These are phyloP conservation scores for Geotrupes spiniger DNA, from an alignment of 2,888 invertebrate genomes.

Conservation along the genomic window DNA sequence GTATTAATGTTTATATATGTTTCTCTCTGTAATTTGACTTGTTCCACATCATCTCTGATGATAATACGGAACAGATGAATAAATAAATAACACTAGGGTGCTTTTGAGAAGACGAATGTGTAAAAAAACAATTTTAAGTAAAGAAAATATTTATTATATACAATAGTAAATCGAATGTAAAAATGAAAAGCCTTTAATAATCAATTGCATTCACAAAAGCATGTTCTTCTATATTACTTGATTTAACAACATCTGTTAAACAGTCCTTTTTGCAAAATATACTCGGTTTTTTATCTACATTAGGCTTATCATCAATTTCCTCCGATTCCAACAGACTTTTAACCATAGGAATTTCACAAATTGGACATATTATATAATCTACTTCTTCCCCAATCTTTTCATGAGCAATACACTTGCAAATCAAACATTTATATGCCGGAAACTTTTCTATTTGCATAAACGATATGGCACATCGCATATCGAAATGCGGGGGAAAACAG, in stretches of 20 bases:
- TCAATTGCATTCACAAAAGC: background rate
- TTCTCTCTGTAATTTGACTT: no score
- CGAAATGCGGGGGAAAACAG: conserved; percentile 42
- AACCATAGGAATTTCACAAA: conserved; percentile 44
- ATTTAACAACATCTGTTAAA: conserved; percentile 1
- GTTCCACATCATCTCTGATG: no score
- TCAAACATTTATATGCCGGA: conserved; percentile 42
- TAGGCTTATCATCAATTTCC: background rate
- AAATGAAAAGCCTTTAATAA: no score
- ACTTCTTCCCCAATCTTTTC: conserved; percentile 35
- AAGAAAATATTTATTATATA: no score
- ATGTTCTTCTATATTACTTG: background rate
- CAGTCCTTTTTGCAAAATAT: conserved; percentile 5
- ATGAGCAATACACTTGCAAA: conserved; percentile 41
- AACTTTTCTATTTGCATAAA: conserved; percentile 41
- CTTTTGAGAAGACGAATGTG: no score
- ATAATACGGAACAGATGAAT: no score
- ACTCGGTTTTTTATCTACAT: background rate
- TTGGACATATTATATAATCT: conserved; percentile 37
- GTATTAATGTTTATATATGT: no score
- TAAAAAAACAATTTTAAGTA: no score
- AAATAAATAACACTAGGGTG: no score
- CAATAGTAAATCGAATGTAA: no score
- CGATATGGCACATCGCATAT: conserved; percentile 41
- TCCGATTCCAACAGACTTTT: conserved; percentile 9